These are phyloP conservation scores for Prionailurus bengalensis DNA, from an alignment of 2,113 vertebrate genomes.

Conservation along the genomic window DNA sequence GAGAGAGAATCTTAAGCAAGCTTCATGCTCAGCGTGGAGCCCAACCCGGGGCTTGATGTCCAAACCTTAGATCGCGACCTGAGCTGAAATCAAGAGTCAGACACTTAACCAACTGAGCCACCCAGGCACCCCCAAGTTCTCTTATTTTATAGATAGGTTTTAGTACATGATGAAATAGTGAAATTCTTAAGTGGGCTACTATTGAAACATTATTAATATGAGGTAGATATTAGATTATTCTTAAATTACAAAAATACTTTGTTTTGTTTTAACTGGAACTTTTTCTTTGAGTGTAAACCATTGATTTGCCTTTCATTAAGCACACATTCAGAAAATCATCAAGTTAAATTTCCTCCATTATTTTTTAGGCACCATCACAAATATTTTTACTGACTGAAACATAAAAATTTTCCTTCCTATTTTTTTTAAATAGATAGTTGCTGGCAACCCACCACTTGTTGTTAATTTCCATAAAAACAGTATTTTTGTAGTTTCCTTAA, in stretches of 20 bases:
- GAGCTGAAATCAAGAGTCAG: too few relatives aligned
- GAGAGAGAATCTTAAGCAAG: too few relatives aligned
- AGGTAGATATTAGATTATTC: background rate
- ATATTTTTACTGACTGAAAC: background rate
- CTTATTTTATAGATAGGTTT: background rate
- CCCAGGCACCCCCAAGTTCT: background rate
- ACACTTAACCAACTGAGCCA: too few relatives aligned
- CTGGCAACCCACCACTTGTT: background rate
- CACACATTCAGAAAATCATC: background rate
- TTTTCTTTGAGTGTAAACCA: background rate
- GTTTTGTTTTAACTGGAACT: background rate
- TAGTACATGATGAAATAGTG: background rate
- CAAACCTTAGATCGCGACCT: too few relatives aligned
- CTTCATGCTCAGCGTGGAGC: too few relatives aligned
- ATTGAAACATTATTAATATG: background rate
- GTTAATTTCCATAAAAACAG: background rate
- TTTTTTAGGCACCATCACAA: background rate
- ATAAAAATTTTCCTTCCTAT: background rate
- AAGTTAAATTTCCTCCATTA: background rate
- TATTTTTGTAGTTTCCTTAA: background rate
- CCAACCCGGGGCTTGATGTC: too few relatives aligned
- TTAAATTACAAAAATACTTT: background rate
- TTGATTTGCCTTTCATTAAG: conserved; percentile 8
- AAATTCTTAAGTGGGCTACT: conserved; percentile 1
- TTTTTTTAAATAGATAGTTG: conserved; percentile 6